A percentile compares a stretch with the other conserved stretches of the same genome.
Conservation (phyloP, 2,888 invertebrate species). For the Lamellibrachia columna region DNA sequence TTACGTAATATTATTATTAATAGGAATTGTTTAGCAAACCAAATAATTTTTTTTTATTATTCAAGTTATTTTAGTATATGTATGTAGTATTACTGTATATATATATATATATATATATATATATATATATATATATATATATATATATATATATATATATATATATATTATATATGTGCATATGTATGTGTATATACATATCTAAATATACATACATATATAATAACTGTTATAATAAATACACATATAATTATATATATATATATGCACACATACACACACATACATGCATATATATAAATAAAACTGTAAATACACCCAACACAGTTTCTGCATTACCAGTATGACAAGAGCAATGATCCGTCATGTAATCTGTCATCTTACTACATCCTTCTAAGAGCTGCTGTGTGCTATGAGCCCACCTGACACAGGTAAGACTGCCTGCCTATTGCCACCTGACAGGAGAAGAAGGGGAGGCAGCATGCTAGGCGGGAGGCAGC, state of each 20-base stretch:
- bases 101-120: not conserved
- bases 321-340: not conserved
- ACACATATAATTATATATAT: not conserved
- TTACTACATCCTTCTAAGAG: not conserved
- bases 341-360: not conserved
- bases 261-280: not conserved
- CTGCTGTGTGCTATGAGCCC: not conserved
- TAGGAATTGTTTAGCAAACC: not conserved
- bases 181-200: not conserved
- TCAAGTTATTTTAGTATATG: not conserved
- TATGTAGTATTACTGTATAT: not conserved
- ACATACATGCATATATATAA: not conserved
- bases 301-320: not conserved
- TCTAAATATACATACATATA: too few relatives aligned
- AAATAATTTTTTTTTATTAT: not conserved
- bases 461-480: not conserved
- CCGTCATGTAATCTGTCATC: not conserved
- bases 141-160: not conserved
- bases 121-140: not conserved
- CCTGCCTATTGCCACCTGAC: not conserved
- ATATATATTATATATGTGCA: not conserved
- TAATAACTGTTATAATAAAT: not conserved
- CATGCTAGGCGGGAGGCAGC: not conserved
- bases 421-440: not conserved
- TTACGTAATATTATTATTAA: not conserved